Percentiles rank a stretch among this genome's conserved stretches.
These are phyloP conservation scores for Oryzias curvinotus DNA, from an alignment of 2,113 vertebrate genomes.

Conservation along the genomic window DNA sequence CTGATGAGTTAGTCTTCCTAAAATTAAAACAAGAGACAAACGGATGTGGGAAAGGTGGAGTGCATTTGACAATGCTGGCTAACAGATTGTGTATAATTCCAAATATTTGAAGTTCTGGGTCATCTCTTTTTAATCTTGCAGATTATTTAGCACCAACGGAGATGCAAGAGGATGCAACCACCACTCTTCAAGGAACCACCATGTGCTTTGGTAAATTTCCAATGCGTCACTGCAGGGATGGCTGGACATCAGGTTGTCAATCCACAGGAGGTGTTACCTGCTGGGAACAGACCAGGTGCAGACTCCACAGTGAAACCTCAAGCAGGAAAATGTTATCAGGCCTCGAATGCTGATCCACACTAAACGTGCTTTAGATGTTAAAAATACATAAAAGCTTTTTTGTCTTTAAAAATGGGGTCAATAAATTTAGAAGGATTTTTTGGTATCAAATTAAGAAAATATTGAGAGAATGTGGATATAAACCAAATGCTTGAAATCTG, in stretches of 20 bases:
- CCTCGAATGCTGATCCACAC: slow-evolving; percentile 35
- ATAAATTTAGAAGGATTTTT: no score
- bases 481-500: slow-evolving; percentile 7
- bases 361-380: no score
- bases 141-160: background rate
- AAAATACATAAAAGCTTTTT: no score
- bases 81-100: slow-evolving; percentile 34
- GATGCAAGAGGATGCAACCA: slow-evolving; percentile 9
- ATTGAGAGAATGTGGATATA: no score
- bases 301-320: slow-evolving; percentile 58
- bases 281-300: slow-evolving; percentile 64
- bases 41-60: no score
- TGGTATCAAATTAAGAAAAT: no score
- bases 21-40: no score
- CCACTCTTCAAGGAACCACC: slow-evolving; percentile 29
- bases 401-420: no score
- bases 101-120: slow-evolving; percentile 4
- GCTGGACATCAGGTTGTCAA: slow-evolving; percentile 45
- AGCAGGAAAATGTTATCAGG: slow-evolving; percentile 45
- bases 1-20: no score
- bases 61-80: slow-evolving; percentile 3
- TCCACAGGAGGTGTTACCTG: slow-evolving; percentile 53
- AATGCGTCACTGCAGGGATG: slow-evolving; percentile 37
- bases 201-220: slow-evolving; percentile 44
- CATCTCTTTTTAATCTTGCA: background rate